A percentile compares a stretch with the other conserved stretches of the same genome.
Conservation (phyloP, 37 sponge, comb jelly and placozoan species). For the Chondrosia reniformis region DNA sequence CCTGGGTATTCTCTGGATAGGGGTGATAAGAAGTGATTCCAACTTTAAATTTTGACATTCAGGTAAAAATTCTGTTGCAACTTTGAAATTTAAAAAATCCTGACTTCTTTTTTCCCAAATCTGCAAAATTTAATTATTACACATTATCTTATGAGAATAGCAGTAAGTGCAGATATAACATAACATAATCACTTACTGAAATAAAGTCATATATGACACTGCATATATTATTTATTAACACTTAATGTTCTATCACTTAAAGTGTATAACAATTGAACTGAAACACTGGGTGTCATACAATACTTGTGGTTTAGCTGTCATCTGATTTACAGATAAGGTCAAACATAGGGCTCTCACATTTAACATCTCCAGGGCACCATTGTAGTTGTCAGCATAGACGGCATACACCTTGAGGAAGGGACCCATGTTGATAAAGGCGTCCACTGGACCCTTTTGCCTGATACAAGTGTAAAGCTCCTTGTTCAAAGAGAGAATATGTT, state of each 20-base stretch:
- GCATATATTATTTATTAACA: too few relatives aligned
- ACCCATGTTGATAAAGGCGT: constrained; percentile 65
- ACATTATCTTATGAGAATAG: too few relatives aligned
- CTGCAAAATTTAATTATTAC: too few relatives aligned
- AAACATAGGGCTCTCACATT: constrained; percentile 44
- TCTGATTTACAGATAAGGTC: background rate
- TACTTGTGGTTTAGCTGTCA: background rate
- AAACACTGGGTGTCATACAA: too few relatives aligned
- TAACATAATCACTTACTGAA: too few relatives aligned
- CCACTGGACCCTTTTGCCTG: constrained; percentile 53
- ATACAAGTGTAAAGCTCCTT: constrained; percentile 56
- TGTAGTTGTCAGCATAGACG: constrained; percentile 61
- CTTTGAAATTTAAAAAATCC: constrained; percentile 54
- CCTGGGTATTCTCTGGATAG: constrained; percentile 84
- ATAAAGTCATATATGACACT: too few relatives aligned
- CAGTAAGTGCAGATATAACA: too few relatives aligned
- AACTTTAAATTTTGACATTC: constrained; percentile 50
- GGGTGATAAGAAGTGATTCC: constrained; percentile 56
- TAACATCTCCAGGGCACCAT: constrained; percentile 33
- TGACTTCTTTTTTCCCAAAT: constrained; percentile 42
- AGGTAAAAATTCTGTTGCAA: constrained; percentile 51
- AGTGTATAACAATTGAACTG: too few relatives aligned
- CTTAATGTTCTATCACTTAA: too few relatives aligned
- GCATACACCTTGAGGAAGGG: constrained; percentile 83
- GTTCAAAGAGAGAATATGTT: constrained; percentile 66